phyloP scores from a whole-genome alignment of 2,888 invertebrate species.

The Eupsilia transversa region DNA sequence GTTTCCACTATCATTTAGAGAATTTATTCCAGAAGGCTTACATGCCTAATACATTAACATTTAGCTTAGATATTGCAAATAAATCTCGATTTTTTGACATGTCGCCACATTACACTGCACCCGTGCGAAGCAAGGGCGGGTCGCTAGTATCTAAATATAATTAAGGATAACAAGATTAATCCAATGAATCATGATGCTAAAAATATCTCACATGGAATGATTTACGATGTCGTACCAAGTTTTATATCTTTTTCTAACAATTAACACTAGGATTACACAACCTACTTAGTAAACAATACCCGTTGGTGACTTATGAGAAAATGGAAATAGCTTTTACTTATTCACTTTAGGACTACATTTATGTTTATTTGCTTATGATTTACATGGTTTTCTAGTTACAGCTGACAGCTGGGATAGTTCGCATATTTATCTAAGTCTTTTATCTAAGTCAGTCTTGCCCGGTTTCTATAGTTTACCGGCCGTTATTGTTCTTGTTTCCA shows the following conservation, averaged over 20 bases:
- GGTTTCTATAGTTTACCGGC: not conserved
- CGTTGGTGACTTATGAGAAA: constrained; percentile 18
- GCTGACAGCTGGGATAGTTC: not conserved
- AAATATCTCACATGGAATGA: constrained; percentile 5
- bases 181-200: constrained; percentile 1
- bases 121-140: not conserved
- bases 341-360: constrained; percentile 17
- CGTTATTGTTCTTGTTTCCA: not conserved
- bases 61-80: not conserved
- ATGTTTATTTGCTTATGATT: constrained; percentile 39
- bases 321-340: constrained; percentile 51
- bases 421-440: no score
- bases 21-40: not conserved
- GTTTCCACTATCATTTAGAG: not conserved
- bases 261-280: constrained; percentile 45
- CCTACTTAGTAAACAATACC: constrained; percentile 22
- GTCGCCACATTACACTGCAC: not conserved
- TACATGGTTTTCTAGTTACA: constrained; percentile 25
- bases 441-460: not conserved
- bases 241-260: constrained; percentile 39
- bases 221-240: constrained; percentile 35
- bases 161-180: constrained; percentile 6
- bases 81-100: not conserved
- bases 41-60: not conserved
- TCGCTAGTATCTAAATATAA: not conserved